Conservation (phyloP, 2,797 vertebrate species). For the Sebastes kiyomatsui region DNA sequence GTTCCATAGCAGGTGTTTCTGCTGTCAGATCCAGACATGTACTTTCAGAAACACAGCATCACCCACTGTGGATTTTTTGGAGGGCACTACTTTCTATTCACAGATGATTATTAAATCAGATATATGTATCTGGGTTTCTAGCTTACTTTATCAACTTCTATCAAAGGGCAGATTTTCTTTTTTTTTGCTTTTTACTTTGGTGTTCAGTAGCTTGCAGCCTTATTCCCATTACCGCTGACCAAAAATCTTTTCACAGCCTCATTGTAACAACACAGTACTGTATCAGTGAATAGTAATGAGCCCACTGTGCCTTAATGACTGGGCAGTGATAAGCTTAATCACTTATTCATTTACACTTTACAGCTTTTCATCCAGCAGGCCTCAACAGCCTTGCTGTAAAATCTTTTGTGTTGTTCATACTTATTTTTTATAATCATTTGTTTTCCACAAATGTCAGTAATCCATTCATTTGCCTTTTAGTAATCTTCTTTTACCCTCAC, state of each 20-base stretch:
- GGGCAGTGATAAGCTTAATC: slow-evolving; percentile 16
- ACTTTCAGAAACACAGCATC: neutral
- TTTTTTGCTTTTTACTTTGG: neutral
- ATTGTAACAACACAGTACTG: slow-evolving; percentile 23
- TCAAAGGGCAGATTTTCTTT: neutral
- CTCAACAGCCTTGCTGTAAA: neutral
- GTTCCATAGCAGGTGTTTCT: neutral
- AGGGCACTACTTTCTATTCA: neutral
- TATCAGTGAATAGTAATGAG: slow-evolving; percentile 43
- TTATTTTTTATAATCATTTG: neutral
- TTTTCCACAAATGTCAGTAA: neutral
- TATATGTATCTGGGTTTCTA: neutral
- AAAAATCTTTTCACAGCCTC: slow-evolving; percentile 31
- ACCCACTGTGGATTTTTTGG: neutral
- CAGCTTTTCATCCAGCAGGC: neutral
- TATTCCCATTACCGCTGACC: neutral
- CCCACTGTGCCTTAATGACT: slow-evolving; percentile 26
- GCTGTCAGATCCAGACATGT: slow-evolving; percentile 4
- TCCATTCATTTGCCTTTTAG: neutral
- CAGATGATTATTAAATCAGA: neutral
- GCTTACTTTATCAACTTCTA: neutral
- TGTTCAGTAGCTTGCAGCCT: neutral
- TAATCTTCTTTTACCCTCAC: too few species aligned
- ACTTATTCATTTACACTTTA: slow-evolving; percentile 8
- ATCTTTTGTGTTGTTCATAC: neutral